These are phyloP conservation scores for Paramormyrops kingsleyae DNA, from an alignment of 2,113 vertebrate genomes.

Conservation along the genomic window DNA sequence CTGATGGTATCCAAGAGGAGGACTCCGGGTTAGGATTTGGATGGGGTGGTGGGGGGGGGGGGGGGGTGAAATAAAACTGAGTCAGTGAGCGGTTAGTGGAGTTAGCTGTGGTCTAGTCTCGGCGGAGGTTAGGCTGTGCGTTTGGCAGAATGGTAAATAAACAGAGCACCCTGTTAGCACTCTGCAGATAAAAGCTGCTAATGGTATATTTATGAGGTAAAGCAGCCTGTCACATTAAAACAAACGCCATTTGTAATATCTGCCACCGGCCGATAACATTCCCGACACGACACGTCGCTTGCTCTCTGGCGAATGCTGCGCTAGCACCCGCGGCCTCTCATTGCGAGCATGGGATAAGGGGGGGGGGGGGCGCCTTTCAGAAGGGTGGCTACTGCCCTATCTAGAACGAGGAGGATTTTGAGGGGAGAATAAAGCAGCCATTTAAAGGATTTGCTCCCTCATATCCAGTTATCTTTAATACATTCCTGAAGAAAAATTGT, in stretches of 20 bases:
- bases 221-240: conserved; percentile 36
- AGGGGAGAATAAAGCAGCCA: conserved; percentile 51
- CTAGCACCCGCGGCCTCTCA: conserved; percentile 52
- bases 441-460: conserved; percentile 62
- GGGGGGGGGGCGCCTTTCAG: conserved; percentile 50
- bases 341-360: conserved; percentile 43
- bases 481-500: conserved; percentile 57
- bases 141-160: not conserved
- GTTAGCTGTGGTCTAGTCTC: not conserved
- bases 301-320: conserved; percentile 51
- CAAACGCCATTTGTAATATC: conserved; percentile 41
- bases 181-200: not conserved
- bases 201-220: not conserved
- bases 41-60: not conserved
- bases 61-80: not conserved
- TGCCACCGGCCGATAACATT: conserved; percentile 48
- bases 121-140: not conserved
- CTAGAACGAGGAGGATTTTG: conserved; percentile 47
- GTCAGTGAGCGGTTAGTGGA: not conserved
- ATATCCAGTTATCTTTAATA: conserved; percentile 56
- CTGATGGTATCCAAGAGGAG: not conserved
- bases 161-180: not conserved
- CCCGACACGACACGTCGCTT: conserved; percentile 37
- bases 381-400: conserved; percentile 45
- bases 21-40: not conserved